Base-by-base conservation (phyloP, 2,888 invertebrate genomes). In the Lasioglossum pauxillum region DNA sequence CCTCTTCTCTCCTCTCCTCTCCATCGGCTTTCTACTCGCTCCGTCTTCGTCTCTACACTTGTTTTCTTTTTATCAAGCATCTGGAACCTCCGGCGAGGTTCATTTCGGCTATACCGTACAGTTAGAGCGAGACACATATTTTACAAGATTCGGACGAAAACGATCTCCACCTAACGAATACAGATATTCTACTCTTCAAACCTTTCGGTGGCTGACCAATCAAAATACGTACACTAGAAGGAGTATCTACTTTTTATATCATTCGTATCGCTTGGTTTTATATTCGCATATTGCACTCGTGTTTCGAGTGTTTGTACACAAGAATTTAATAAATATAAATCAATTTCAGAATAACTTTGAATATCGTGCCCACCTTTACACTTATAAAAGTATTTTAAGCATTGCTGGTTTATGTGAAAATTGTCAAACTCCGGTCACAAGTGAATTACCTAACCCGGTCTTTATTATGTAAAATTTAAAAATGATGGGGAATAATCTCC, bases 21-120 rank as follows among this genome's bases (percentile, higher is more conserved):
- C 3, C 35, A 19, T 41, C 38, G 35, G 69, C 69, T 41, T 38
- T 69, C 38, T 12, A 35, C 23, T 38, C 23, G 69, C 38, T 38
- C 5, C 69, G 67, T 49, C 23, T 49, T 23, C 23, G n/a, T 44
- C 16, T 16, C 35, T 3, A 19, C 10, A 3, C 53, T 74, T 31
- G 27, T 38, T 64, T 60, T 79, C 74, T 74, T 79, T 35, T 46
- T 19, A 64, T 64, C 60, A 64, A 64, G 60, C 60, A 64, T 75
- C 60, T 64, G 60, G 60, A 60, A 27, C 60, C 60, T 60, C 60
- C 60, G 60, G 27, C 27, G 27, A 27, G n/a, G 27, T 60, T 60
- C 60, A 31, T 64, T 64, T 64, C 31, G 31, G 27, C 60, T 31
- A 64, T 27, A 64, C 23, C 53, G 60, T 64, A 64, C 60, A 31